Evolutionary conservation across 2,888 invertebrate genomes (phyloP).

Genomic region (Ornithoptera alexandrae): DNA sequence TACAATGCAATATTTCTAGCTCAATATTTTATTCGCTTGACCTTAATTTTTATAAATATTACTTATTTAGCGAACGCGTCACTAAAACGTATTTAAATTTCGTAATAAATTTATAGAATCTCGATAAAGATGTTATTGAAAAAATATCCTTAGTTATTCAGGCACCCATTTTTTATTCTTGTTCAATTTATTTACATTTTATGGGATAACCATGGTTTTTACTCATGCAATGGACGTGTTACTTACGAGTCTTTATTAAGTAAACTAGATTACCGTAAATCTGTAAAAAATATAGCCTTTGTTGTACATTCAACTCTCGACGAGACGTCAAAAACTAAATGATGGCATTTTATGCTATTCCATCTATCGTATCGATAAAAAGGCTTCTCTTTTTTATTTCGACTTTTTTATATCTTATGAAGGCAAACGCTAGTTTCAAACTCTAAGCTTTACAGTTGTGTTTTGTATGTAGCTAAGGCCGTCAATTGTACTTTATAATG

Average conservation of each 20-base stretch:
- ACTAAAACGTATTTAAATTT: constrained; percentile 42
- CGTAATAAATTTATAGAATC: constrained; percentile 41
- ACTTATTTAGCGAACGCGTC: constrained; percentile 27
- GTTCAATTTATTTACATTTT: constrained; percentile 54
- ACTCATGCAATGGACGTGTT: constrained; percentile 69
- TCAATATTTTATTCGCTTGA: constrained; percentile 38
- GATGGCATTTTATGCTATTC: constrained; percentile 66
- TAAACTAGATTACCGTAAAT: constrained; percentile 64
- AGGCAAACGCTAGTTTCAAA: constrained; percentile 50
- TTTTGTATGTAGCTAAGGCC: constrained; percentile 65
- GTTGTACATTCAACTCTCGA: constrained; percentile 56
- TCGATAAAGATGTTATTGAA: constrained; percentile 59
- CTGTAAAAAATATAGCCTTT: constrained; percentile 75
- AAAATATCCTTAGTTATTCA: constrained; percentile 63
- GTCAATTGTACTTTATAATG: constrained; percentile 70
- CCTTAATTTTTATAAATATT: constrained; percentile 19
- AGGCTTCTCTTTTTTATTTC: constrained; percentile 45
- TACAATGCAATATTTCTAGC: constrained; percentile 36
- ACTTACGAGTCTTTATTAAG: constrained; percentile 55
- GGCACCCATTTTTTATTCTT: constrained; percentile 67
- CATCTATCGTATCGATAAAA: constrained; percentile 61
- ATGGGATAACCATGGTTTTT: constrained; percentile 50
- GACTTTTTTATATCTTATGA: constrained; percentile 51
- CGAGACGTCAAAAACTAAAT: constrained; percentile 57
- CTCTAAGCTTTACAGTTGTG: constrained; percentile 56